Evolutionary conservation across 2,888 invertebrate species (phyloP).

Genomic region (Cyclophora punctaria): DNA sequence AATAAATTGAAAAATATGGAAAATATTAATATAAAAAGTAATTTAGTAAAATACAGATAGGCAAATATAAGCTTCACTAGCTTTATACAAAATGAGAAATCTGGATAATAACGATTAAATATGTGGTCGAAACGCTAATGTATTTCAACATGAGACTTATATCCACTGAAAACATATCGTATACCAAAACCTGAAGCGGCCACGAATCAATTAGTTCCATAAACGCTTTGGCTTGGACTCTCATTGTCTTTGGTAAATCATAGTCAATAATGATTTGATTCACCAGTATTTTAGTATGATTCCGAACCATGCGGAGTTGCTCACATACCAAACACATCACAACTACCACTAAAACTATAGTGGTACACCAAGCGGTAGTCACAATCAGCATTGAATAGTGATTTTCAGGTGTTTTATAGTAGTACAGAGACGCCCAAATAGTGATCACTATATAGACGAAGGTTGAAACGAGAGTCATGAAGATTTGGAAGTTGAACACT

Average conservation of each 20-base stretch:
- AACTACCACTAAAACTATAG: slow-evolving; percentile 31
- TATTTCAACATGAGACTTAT: slow-evolving; percentile 52
- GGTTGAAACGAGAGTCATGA: slow-evolving; percentile 43
- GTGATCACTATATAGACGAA: slow-evolving; percentile 43
- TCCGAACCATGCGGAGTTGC: slow-evolving; percentile 31
- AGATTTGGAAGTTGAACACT: slow-evolving; percentile 46
- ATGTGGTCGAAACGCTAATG: slow-evolving; percentile 52
- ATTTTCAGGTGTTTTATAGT: slow-evolving; percentile 25
- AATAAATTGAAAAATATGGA: too few relatives aligned
- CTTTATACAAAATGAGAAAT: slow-evolving; percentile 40
- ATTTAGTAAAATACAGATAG: too few relatives aligned
- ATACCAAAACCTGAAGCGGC: slow-evolving; percentile 39
- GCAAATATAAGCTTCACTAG: background rate
- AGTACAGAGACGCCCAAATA: slow-evolving; percentile 42
- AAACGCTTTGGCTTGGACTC: slow-evolving; percentile 50
- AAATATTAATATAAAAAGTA: too few relatives aligned
- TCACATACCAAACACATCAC: slow-evolving; percentile 42
- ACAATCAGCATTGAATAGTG: slow-evolving; percentile 26
- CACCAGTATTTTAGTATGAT: slow-evolving; percentile 37
- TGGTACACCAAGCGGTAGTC: slow-evolving; percentile 35
- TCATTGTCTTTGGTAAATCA: slow-evolving; percentile 37
- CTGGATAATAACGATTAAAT: slow-evolving; percentile 55
- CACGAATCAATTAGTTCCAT: slow-evolving; percentile 50
- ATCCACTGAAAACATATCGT: slow-evolving; percentile 52
- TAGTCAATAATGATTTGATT: slow-evolving; percentile 54